Evolutionary conservation across 2,888 invertebrate genomes (phyloP), one percentile per base, ranked within the genome.

Genomic region (Eucriotettix oculatus): DNA sequence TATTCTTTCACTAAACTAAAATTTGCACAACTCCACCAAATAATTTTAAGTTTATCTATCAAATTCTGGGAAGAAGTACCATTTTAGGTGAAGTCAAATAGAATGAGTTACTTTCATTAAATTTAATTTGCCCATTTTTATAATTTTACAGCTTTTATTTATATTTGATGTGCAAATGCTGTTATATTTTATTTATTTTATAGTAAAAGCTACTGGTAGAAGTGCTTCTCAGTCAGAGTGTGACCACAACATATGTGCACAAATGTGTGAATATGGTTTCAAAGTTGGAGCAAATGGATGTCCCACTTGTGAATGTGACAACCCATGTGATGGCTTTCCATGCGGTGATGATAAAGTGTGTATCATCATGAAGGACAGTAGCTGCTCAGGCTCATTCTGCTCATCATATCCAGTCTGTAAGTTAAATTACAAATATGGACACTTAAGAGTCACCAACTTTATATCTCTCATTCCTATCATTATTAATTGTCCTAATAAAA

Each of bases 231-330:
- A 76, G 41, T 73, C 76, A 60, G 29, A 29, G 2, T 90, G 90
- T 66, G 81, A 85, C 52, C 77, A 79, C 10, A 80, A 86, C 9
- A 83, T 90, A 57, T 91, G 91, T 69, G 87, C 89, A 0, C 86
- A 86, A 5, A 82, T 89, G 55, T 91, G 91, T 68, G 89, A 90
- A 70, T 90, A 89, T 67, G 91, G 91, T 0, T 90, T 88, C 71
- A 86, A 85, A 73, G 78, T 80, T 40, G 80, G 80, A 64, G 72
- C 75, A 10, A 78, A 81, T 57, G 90, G 89, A 0, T 91, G 91
- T 67, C 84, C 87, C 0, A 88, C 86, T 0, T 91, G 91, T 70
- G 89, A 90, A 71, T 91, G 91, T 69, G 86, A 89, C 57, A 85
- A 90, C 69, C 90, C 90, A 1, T 91, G 90, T 68, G 86, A 86